Conservation (phyloP, 2,113 vertebrate species). For the Passer domesticus region DNA sequence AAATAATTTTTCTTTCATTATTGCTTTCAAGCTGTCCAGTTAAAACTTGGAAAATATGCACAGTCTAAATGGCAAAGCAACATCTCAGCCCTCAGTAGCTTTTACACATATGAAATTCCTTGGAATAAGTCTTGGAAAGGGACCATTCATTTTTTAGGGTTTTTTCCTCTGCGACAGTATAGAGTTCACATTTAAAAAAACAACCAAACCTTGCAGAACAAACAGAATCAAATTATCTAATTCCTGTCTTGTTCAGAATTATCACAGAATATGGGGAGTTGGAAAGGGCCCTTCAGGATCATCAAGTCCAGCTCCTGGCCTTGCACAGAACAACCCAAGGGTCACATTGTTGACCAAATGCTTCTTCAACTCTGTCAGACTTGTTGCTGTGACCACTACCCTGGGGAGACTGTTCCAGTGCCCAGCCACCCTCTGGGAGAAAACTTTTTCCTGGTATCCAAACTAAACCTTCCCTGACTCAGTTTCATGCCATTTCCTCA, state of each 20-base stretch:
- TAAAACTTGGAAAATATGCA: neutral
- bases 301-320: accelerated
- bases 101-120: neutral
- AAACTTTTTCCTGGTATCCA: accelerated
- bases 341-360: accelerated
- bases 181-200: neutral
- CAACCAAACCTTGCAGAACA: neutral
- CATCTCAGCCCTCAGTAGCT: neutral
- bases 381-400: neutral
- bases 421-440: neutral
- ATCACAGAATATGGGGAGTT: neutral
- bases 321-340: neutral
- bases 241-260: neutral
- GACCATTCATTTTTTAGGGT: accelerated
- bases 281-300: accelerated
- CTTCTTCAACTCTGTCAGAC: neutral
- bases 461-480: accelerated
- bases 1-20: neutral
- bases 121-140: neutral
- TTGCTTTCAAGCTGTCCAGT: neutral
- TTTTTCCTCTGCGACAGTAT: neutral
- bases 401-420: neutral
- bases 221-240: neutral
- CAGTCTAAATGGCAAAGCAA: neutral
- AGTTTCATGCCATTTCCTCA: neutral